Percentiles rank a stretch among this genome's conserved stretches.
Evolutionary conservation across 1,140 invertebrate genomes (phyloP).

Genomic region (Trichomalopsis sarcophagae): DNA sequence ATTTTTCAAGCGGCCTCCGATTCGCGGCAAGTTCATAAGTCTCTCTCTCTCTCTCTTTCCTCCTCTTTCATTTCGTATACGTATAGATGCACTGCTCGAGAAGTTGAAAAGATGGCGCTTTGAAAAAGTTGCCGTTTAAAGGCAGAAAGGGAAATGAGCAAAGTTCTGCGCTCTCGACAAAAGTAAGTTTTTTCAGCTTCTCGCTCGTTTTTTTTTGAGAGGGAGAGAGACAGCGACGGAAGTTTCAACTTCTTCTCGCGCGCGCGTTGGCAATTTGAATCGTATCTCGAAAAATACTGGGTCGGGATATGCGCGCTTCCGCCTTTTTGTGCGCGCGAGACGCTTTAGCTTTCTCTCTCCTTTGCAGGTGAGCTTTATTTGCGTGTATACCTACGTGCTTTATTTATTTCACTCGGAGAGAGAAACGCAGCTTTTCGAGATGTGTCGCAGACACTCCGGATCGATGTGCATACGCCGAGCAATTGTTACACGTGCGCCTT

Average conservation of each 20-base stretch:
- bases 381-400: background rate
- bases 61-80: background rate
- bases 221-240: background rate
- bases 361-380: background rate
- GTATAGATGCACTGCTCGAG: background rate
- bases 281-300: constrained; percentile 5
- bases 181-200: constrained; percentile 3
- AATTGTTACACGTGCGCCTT: too few species aligned
- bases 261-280: background rate
- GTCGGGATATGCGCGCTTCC: background rate
- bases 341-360: background rate
- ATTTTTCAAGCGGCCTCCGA: background rate
- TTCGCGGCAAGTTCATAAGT: constrained; percentile 14
- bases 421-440: background rate
- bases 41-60: background rate
- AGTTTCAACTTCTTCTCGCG: background rate
- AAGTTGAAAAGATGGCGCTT: constrained; percentile 9
- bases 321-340: background rate
- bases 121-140: background rate
- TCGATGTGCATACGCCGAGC: background rate
- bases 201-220: background rate
- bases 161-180: constrained; percentile 14
- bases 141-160: constrained; percentile 24
- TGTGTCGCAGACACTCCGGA: background rate
- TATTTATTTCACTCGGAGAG: background rate